phyloP scores from a whole-genome alignment of 2,113 vertebrate species.

The Vulpes lagopus region DNA sequence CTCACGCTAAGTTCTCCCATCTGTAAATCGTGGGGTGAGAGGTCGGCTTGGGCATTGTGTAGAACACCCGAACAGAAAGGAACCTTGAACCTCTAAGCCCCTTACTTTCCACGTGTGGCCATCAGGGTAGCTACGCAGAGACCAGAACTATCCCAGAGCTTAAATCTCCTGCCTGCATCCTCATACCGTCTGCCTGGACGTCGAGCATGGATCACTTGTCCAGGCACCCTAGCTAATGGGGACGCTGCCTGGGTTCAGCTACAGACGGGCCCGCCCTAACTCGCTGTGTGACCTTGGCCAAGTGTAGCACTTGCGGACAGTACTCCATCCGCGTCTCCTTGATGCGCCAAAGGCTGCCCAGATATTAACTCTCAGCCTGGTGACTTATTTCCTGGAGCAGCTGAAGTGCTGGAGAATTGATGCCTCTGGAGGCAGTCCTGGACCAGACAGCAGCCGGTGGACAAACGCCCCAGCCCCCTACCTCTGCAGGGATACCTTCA shows the following conservation, averaged over 20 bases:
- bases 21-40: background rate
- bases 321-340: accelerated
- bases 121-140: background rate
- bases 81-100: background rate
- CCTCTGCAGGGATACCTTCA: background rate
- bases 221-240: background rate
- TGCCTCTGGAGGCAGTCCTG: background rate
- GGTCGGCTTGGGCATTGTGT: no score
- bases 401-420: background rate
- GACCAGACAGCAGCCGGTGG: background rate
- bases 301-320: background rate
- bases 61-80: background rate
- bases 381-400: background rate
- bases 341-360: background rate
- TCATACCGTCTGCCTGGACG: background rate
- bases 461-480: no score
- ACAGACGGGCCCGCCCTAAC: accelerated
- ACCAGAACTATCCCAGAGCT: background rate
- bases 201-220: accelerated
- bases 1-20: background rate
- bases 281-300: background rate
- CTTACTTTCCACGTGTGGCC: background rate
- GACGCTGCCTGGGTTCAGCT: background rate
- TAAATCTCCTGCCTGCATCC: background rate
- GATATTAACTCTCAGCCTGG: background rate